Base-by-base conservation (phyloP, 2,888 invertebrate genomes). In the Drosophila paracracens region DNA sequence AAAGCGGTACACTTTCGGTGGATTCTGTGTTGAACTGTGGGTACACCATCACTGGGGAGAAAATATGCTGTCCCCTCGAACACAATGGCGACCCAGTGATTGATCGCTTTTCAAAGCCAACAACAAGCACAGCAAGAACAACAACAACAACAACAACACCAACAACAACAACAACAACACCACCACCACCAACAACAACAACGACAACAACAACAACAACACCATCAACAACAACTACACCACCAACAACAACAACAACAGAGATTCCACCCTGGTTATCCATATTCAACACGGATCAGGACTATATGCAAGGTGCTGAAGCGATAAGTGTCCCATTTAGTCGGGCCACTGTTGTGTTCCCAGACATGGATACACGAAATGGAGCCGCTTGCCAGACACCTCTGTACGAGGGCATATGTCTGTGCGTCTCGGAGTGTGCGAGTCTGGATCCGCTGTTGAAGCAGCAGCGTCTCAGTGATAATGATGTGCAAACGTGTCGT, bases 11-110 rank as follows among this genome's bases (percentile, higher is more conserved):
- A 2, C 60, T 89, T 8, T 40, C 35, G 0, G n/a, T 36, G 10
- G 27, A 40, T 2, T 13, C 67, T 2, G 61, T 85, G 13, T 7
- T 70, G 10, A 73, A 71, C 31, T 85, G 85, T 18, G 85, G 85
- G 0, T 85, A 4, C 11, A 84, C 88, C 2, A 61, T 35, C 5
- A 33, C 1, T 2, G 81, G 71, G 2, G 85, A 85, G 73, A 85
- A 89, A 70, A 70, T 85, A 36, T 85, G 85, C 29, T 85, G 85
- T 29, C 85, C 85, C 5, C 33, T 80, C 18, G 59, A 68, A n/a
- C 25, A 5, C 29, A 46, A 1, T n/a, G 2, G 5, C 29, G 0
- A 1, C 16, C 7, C 50, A 27, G 2, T 40, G 16, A 25, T 8
- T 11, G 40, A 21, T 21, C 18, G 33, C 11, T 11, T 36, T 54